Conservation (phyloP, 2,888 invertebrate genomes). For the Laothoe populi region DNA sequence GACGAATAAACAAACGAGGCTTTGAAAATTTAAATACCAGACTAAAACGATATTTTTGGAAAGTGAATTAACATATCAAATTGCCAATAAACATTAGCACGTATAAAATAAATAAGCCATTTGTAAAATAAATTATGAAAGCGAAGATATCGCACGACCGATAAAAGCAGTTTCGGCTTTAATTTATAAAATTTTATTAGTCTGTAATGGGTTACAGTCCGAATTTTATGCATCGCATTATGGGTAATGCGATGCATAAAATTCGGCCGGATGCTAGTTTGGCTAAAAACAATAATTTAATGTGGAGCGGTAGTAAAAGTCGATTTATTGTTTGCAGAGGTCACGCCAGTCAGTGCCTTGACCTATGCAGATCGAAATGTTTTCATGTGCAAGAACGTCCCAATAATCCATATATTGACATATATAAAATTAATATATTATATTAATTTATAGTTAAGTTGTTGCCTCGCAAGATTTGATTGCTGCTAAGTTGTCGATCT, state of each 20-base stretch:
- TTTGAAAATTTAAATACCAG: constrained; percentile 14
- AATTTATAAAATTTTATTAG: constrained; percentile 16
- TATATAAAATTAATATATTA: not conserved
- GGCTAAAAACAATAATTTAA: not conserved
- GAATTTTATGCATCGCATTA: too few relatives aligned
- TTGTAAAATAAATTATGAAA: not conserved
- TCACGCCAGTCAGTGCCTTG: not conserved
- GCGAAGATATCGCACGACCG: not conserved
- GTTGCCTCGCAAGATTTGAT: too few relatives aligned
- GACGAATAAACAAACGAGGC: constrained; percentile 6
- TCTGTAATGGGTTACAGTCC: too few relatives aligned
- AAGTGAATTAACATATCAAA: constrained; percentile 24
- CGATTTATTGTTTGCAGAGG: not conserved
- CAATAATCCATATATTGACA: not conserved
- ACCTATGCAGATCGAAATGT: not conserved
- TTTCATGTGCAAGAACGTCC: not conserved
- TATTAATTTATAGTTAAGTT: not conserved
- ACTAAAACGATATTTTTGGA: constrained; percentile 16
- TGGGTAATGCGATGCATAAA: constrained; percentile 4
- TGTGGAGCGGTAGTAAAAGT: not conserved
- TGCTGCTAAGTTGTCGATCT: too few relatives aligned
- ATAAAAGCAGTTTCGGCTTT: constrained; percentile 4
- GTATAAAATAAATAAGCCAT: constrained; percentile 22
- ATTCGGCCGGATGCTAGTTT: constrained; percentile 8
- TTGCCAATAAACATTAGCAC: constrained; percentile 22